Evolutionary conservation across 2,113 vertebrate species (phyloP).

Genomic region (Hippocampus barbouri): DNA sequence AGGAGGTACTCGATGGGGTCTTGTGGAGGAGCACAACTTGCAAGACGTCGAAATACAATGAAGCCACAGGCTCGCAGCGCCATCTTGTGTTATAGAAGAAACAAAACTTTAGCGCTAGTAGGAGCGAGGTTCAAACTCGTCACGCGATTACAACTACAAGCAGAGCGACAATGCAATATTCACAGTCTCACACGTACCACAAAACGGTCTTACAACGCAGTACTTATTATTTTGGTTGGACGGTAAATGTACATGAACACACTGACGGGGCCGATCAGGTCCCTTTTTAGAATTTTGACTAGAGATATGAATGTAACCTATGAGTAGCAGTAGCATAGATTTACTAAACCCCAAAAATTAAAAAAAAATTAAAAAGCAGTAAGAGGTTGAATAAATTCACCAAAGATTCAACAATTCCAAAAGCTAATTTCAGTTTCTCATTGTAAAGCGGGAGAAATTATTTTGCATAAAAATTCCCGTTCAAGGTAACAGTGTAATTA

Average conservation of each 20-base stretch:
- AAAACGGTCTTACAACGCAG: not conserved
- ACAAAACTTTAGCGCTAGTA: not conserved
- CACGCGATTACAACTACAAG: no score
- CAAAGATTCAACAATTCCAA: no score
- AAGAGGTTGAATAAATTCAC: not conserved
- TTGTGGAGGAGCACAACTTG: slow-evolving; percentile 35
- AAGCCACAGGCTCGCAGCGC: slow-evolving; percentile 87
- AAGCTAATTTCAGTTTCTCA: no score
- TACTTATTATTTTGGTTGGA: not conserved
- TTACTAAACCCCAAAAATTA: not conserved
- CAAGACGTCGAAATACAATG: slow-evolving; percentile 85
- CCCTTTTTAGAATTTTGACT: not conserved
- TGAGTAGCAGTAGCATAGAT: not conserved
- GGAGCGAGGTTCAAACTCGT: no score
- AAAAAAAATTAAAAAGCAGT: not conserved
- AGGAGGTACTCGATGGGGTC: slow-evolving; percentile 86
- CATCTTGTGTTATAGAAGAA: slow-evolving; percentile 59
- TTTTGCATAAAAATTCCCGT: not conserved
- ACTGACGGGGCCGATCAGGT: not conserved
- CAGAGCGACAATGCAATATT: not conserved
- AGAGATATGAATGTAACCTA: not conserved
- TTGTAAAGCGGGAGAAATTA: not conserved
- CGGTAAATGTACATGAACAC: not conserved
- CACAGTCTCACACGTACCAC: not conserved
- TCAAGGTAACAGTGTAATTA: not conserved